Conservation (phyloP, 2,113 vertebrate species). For the Petrocephalus zakoni region DNA sequence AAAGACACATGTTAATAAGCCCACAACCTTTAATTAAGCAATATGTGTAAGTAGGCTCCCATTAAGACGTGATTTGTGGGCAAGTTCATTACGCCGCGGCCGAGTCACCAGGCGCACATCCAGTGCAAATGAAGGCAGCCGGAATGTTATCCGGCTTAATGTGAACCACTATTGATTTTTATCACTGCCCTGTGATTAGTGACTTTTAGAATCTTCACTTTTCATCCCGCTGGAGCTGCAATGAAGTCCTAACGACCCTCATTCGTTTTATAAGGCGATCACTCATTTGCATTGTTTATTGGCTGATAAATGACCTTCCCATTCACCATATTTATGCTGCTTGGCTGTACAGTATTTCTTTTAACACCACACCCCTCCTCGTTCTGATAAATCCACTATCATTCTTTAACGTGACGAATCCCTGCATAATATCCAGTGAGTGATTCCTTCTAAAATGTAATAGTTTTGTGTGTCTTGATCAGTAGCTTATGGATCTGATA, state of each 20-base stretch:
- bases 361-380: neutral
- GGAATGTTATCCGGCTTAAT: conserved; percentile 88
- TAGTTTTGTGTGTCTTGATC: conserved; percentile 9
- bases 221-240: conserved; percentile 58
- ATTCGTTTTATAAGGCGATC: conserved; percentile 58
- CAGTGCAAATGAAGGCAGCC: conserved; percentile 92
- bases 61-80: conserved; percentile 99
- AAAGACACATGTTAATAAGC: conserved; percentile 99
- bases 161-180: conserved; percentile 83
- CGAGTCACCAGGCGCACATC: conserved; percentile 87
- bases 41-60: conserved; percentile 98
- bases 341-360: conserved; percentile 23
- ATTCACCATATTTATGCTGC: conserved; percentile 29
- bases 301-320: conserved; percentile 38
- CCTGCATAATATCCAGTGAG: conserved; percentile 11
- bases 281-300: conserved; percentile 67
- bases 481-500: neutral
- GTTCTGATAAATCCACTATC: neutral
- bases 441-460: conserved; percentile 5
- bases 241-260: conserved; percentile 59
- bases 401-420: neutral
- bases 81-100: conserved; percentile 89
- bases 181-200: conserved; percentile 72
- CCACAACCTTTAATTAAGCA: conserved; percentile 99
- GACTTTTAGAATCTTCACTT: conserved; percentile 69